Evolutionary conservation across 2,888 invertebrate species (phyloP).

Genomic region (Spodoptera littoralis): DNA sequence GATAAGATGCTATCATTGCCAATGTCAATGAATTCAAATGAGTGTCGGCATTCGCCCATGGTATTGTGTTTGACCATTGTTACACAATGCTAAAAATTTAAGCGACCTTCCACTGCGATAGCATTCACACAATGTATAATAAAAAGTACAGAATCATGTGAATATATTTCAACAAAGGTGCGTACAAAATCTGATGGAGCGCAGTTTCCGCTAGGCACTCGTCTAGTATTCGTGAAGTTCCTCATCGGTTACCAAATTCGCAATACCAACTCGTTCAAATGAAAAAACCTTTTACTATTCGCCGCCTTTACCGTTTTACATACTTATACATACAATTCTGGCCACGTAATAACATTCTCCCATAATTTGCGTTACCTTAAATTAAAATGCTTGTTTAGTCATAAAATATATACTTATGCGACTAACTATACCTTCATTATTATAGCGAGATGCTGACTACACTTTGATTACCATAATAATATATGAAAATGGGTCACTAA

Average conservation of each 20-base stretch:
- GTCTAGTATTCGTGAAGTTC: slow-evolving; percentile 35
- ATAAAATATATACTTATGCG: slow-evolving; percentile 12
- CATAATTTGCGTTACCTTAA: slow-evolving; percentile 40
- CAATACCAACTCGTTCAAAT: slow-evolving; percentile 14
- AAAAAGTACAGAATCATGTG: slow-evolving; percentile 37
- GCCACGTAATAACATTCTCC: slow-evolving; percentile 28
- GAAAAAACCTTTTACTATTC: not conserved
- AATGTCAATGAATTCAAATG: slow-evolving; percentile 51
- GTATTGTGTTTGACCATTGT: slow-evolving; percentile 45
- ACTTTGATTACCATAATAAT: slow-evolving; percentile 35
- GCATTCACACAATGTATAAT: slow-evolving; percentile 32
- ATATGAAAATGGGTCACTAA: slow-evolving; percentile 48
- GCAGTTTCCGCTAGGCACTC: slow-evolving; percentile 35
- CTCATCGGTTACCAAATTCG: slow-evolving; percentile 23
- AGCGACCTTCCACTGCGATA: slow-evolving; percentile 46
- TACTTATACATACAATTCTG: slow-evolving; percentile 13
- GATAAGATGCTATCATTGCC: slow-evolving; percentile 51
- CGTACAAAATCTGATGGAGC: slow-evolving; percentile 45
- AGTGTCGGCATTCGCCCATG: slow-evolving; percentile 34
- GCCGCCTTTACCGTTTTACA: not conserved
- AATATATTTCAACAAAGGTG: slow-evolving; percentile 47
- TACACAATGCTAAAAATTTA: slow-evolving; percentile 33
- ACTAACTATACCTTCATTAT: slow-evolving; percentile 7
- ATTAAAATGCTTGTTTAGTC: slow-evolving; percentile 23
- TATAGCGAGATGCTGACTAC: slow-evolving; percentile 12